Evolutionary conservation across 2,797 vertebrate species (phyloP).

Genomic region (Oreochromis grahami): DNA sequence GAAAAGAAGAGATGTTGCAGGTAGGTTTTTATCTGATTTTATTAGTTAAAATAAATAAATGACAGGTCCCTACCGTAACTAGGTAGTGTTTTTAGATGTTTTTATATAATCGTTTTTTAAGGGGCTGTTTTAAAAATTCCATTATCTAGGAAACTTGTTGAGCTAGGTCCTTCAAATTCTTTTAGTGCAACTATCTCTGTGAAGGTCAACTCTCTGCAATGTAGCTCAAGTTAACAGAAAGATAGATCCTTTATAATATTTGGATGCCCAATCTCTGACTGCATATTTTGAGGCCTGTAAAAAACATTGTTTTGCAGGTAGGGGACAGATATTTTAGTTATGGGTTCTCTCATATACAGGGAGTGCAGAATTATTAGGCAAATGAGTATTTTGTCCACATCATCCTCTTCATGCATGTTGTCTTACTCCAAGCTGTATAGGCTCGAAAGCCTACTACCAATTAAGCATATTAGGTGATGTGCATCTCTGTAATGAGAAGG

Average conservation of each 20-base stretch:
- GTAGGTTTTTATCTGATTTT: background rate
- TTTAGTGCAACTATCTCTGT: background rate
- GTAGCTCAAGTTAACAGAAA: background rate
- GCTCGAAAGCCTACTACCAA: no score
- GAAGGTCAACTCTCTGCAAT: background rate
- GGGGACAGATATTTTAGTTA: background rate
- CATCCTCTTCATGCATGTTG: no score
- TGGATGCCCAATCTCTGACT: background rate
- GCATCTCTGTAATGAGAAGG: no score
- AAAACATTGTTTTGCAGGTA: background rate
- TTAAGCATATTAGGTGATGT: no score
- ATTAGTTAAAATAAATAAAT: background rate
- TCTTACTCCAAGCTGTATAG: no score
- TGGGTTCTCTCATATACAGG: background rate
- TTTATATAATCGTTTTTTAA: background rate
- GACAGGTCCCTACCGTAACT: background rate
- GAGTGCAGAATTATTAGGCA: no score
- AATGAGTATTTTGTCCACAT: no score
- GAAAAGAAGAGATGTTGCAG: background rate
- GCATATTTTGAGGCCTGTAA: background rate
- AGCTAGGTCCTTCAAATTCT: background rate
- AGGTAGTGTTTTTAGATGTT: background rate
- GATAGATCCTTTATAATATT: background rate
- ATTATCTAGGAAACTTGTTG: background rate
- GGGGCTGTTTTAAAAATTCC: background rate